Evolutionary conservation across 1,140 invertebrate genomes (phyloP).

Genomic region (Brachionus angularis): DNA sequence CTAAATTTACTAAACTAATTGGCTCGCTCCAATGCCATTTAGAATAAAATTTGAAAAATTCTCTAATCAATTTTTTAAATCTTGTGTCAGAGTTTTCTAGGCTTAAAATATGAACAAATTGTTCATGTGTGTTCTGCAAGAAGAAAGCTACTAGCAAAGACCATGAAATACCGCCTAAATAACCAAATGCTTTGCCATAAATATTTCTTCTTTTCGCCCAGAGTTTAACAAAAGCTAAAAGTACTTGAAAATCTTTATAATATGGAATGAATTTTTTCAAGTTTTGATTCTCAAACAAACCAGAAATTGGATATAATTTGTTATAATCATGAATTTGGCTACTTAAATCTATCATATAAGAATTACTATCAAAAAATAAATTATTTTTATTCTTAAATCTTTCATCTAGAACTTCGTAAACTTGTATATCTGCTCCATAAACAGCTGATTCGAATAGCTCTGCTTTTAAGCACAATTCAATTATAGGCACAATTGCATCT

Average conservation of each 20-base stretch:
- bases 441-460: background rate
- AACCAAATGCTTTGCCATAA: conserved; percentile 34
- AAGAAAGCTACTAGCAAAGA: conserved; percentile 16
- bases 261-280: conserved; percentile 25
- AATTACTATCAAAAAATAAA: background rate
- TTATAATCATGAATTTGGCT: background rate
- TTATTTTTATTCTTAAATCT: background rate
- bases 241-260: conserved; percentile 40
- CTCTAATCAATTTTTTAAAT: conserved; percentile 5
- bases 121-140: background rate
- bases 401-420: conserved; percentile 6
- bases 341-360: background rate
- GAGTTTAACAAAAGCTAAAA: conserved; percentile 14
- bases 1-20: background rate
- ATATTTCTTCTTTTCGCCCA: conserved; percentile 15
- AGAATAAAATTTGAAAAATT: conserved; percentile 41
- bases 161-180: conserved; percentile 39
- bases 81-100: conserved; percentile 2
- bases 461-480: conserved; percentile 8
- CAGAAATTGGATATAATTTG: background rate
- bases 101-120: background rate
- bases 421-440: conserved; percentile 3
- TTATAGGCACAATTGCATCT: conserved; percentile 36
- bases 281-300: conserved; percentile 38
- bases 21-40: conserved; percentile 30